Evolutionary conservation across 2,113 vertebrate genomes (phyloP).

Genomic region (Ctenomys sociabilis): DNA sequence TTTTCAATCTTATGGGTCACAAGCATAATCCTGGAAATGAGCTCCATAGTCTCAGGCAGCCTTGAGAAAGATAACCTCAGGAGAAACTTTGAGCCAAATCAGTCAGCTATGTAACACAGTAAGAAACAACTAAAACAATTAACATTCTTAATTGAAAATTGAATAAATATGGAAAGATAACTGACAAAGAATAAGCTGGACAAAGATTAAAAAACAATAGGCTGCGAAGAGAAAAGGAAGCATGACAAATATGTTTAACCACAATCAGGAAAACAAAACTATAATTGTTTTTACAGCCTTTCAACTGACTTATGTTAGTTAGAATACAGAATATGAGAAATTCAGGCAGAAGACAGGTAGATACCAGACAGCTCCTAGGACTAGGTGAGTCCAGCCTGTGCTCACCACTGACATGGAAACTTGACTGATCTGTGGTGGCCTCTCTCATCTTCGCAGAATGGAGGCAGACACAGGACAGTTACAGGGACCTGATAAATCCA

Average conservation of each 20-base stretch:
- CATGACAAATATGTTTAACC: background rate
- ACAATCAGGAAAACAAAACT: background rate
- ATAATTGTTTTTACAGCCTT: slow-evolving; percentile 1
- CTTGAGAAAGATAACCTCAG: background rate
- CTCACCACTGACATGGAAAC: too few relatives aligned
- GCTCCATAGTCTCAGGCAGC: background rate
- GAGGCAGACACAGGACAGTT: too few relatives aligned
- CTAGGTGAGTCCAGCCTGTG: too few relatives aligned
- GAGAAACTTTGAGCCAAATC: background rate
- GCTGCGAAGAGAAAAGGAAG: slow-evolving; percentile 37
- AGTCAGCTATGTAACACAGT: background rate
- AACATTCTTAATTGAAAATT: slow-evolving; percentile 12
- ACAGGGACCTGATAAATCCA: too few relatives aligned
- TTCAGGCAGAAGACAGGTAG: too few relatives aligned
- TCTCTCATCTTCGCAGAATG: too few relatives aligned
- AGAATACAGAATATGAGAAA: background rate
- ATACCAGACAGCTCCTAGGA: too few relatives aligned
- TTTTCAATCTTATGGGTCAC: background rate
- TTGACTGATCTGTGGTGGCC: too few relatives aligned
- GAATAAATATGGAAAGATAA: slow-evolving; percentile 50
- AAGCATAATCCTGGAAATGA: background rate
- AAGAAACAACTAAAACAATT: background rate
- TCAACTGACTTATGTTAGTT: background rate
- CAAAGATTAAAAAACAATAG: background rate
- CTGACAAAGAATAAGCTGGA: background rate